These are phyloP conservation scores for Chitala chitala DNA, from an alignment of 2,113 vertebrate species.

Conservation along the genomic window DNA sequence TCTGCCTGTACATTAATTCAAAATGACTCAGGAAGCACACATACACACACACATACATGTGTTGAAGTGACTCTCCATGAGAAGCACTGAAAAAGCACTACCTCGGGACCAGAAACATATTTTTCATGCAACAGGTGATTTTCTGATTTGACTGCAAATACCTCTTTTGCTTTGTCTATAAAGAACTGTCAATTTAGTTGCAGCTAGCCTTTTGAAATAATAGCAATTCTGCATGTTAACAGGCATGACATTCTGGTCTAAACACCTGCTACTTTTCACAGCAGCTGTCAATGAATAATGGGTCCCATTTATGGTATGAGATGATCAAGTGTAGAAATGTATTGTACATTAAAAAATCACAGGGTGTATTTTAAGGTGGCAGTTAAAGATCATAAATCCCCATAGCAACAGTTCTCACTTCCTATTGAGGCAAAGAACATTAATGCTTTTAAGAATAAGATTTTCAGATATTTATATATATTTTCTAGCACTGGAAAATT, in stretches of 20 bases:
- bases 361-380: neutral
- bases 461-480: slow-evolving; percentile 5
- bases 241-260: neutral
- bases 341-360: neutral
- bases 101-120: no score
- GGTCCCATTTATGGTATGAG: neutral
- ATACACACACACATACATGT: slow-evolving; percentile 6
- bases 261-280: neutral
- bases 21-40: neutral
- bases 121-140: no score
- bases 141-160: neutral
- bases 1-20: neutral
- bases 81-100: no score
- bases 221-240: neutral
- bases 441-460: neutral
- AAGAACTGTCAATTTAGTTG: no score
- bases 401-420: neutral
- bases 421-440: slow-evolving; percentile 5
- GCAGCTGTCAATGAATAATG: neutral
- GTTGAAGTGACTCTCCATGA: no score
- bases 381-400: slow-evolving; percentile 1
- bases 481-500: neutral
- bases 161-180: neutral
- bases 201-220: no score
- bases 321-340: neutral